phyloP scores from a whole-genome alignment of 1,140 invertebrate species.

The Contarinia nasturtii region DNA sequence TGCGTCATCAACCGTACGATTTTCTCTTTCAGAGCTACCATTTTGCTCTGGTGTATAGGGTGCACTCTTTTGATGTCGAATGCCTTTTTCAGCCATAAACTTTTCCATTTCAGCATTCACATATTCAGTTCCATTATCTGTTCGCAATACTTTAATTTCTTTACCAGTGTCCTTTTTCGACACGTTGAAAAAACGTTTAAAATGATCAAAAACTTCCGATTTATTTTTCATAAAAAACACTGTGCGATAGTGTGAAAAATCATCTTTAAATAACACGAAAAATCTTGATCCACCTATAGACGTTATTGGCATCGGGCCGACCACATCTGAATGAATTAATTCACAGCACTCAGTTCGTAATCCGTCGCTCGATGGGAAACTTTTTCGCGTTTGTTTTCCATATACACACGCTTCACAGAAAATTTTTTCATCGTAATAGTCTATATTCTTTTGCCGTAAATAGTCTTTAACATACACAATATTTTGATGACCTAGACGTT shows the following conservation, averaged over 20 bases:
- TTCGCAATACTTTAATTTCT: constrained; percentile 15
- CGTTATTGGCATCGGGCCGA: constrained; percentile 11
- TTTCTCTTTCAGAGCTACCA: constrained; percentile 6
- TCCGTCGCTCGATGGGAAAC: neutral
- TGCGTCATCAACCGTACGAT: constrained; percentile 6
- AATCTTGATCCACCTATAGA: constrained; percentile 11
- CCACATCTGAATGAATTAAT: constrained; percentile 13
- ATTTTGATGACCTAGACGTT: constrained; percentile 1
- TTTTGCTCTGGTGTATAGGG: constrained; percentile 7
- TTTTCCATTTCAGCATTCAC: neutral
- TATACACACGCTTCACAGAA: constrained; percentile 1
- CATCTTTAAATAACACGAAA: constrained; percentile 11
- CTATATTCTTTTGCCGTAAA: neutral
- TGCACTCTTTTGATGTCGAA: constrained; percentile 7
- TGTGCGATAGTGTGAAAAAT: neutral
- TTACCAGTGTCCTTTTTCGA: constrained; percentile 2
- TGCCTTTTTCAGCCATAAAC: constrained; percentile 2
- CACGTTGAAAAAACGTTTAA: neutral
- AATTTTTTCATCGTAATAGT: neutral
- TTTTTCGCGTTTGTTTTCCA: neutral
- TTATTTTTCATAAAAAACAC: neutral
- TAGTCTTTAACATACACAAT: neutral
- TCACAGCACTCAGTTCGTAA: constrained; percentile 5
- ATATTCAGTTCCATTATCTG: constrained; percentile 23
- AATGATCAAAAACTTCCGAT: neutral